phyloP scores from a whole-genome alignment of 2,113 vertebrate species.

The Oryzias celebensis region DNA sequence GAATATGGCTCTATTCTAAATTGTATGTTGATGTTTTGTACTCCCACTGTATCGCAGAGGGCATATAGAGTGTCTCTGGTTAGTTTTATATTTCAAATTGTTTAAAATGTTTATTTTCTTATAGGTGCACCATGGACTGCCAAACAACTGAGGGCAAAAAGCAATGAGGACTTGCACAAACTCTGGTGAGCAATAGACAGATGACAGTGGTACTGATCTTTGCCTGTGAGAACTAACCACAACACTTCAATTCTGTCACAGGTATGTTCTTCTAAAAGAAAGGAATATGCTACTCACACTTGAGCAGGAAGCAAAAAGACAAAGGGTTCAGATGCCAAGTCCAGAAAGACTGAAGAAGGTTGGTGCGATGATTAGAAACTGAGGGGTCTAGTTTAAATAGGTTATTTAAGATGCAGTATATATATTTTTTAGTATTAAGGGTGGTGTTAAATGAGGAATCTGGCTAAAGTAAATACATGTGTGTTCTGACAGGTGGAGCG shows the following conservation, averaged over 20 bases:
- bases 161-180: slow-evolving; percentile 94
- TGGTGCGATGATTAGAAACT: slow-evolving; percentile 8
- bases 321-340: slow-evolving; percentile 86
- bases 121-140: slow-evolving; percentile 90
- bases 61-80: background rate
- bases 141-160: slow-evolving; percentile 89
- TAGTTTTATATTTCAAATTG: background rate
- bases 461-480: background rate
- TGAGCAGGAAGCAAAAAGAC: slow-evolving; percentile 89
- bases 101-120: background rate
- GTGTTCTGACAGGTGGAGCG: slow-evolving; percentile 78
- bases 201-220: background rate
- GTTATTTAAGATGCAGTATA: background rate
- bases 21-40: background rate
- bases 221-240: background rate
- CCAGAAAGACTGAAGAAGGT: slow-evolving; percentile 93
- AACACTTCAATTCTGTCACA: slow-evolving; percentile 48
- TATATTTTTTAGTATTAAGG: background rate
- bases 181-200: slow-evolving; percentile 82
- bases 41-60: background rate
- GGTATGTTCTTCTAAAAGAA: slow-evolving; percentile 97
- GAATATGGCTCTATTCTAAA: slow-evolving; percentile 19
- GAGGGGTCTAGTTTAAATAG: background rate
- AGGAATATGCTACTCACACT: slow-evolving; percentile 94
- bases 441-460: background rate